Evolutionary conservation across 2,888 invertebrate genomes (phyloP).

Genomic region (Drosophila mettleri): DNA sequence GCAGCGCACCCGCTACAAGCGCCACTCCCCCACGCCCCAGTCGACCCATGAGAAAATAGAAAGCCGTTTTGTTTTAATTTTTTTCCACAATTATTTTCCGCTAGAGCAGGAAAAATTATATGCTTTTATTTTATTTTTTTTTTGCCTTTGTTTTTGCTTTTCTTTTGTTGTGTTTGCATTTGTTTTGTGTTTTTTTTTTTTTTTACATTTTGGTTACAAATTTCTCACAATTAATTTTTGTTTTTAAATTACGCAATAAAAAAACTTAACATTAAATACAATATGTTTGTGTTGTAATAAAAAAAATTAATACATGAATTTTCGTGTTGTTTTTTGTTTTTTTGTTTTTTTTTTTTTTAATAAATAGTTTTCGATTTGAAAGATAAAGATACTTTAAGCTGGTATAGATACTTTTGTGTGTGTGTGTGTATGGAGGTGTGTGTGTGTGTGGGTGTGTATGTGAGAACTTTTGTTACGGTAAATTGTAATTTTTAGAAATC

Average conservation of each 20-base stretch:
- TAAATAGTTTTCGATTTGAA: slow-evolving; percentile 72
- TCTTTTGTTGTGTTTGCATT: slow-evolving; percentile 19
- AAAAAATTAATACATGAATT: slow-evolving; percentile 75
- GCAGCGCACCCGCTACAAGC: slow-evolving; percentile 55
- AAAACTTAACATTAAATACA: slow-evolving; percentile 81
- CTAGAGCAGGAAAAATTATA: slow-evolving; percentile 78
- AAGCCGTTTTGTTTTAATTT: slow-evolving; percentile 78
- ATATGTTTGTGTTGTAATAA: slow-evolving; percentile 71
- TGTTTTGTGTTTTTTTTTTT: slow-evolving; percentile 22
- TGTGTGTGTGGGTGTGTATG: slow-evolving; percentile 29
- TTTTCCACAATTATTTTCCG: slow-evolving; percentile 80
- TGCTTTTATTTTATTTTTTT: slow-evolving; percentile 52
- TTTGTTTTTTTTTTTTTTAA: slow-evolving; percentile 45
- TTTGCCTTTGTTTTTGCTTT: slow-evolving; percentile 16
- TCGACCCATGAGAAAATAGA: slow-evolving; percentile 56
- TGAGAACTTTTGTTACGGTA: slow-evolving; percentile 70
- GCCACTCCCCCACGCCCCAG: background rate
- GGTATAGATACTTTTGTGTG: slow-evolving; percentile 74
- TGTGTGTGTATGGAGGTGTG: slow-evolving; percentile 22
- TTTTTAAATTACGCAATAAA: slow-evolving; percentile 71
- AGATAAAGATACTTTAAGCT: slow-evolving; percentile 73
- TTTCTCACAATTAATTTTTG: slow-evolving; percentile 72
- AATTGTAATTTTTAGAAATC: slow-evolving; percentile 72
- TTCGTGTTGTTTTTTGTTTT: slow-evolving; percentile 51
- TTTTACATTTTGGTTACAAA: slow-evolving; percentile 77